Base-by-base conservation (phyloP, 2,797 vertebrate species). In the Prunella strophiata region DNA sequence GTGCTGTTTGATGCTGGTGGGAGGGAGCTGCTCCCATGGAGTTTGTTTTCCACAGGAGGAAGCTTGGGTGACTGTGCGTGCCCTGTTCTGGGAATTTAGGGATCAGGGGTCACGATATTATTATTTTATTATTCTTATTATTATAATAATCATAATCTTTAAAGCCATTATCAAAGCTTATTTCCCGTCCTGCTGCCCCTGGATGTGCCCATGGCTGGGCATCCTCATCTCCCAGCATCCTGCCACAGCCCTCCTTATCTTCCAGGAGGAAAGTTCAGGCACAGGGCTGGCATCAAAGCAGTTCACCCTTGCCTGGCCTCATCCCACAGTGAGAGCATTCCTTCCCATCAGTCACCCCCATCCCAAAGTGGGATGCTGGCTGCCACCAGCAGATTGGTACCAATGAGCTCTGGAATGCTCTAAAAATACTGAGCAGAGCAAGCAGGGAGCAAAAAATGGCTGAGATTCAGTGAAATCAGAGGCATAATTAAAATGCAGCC, bases 401-500 rank as follows among this genome's bases (percentile, higher is more conserved):
- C 52, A 1, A 0, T 16, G 67, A 85, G 77, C 77, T 58, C 73
- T 55, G 5, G n/a, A 62, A 78, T 7, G 16, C 75, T 80, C 76
- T 76, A 74, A 94, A 92, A 96, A 92, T 77, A 93, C 55, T 8
- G 40, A 77, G 82, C 0, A 0, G 82, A 62, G 90, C 81, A 80
- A 52, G 88, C 32, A 5, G 89, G 87, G 85, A 93, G 91, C 43
- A 32, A 77, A 48, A 73, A 85, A 73, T 51, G 94, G 65, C 85
- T 81, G 94, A 83, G 93, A 90, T 67, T 88, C 82, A 26, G 70
- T 2, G 29, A 73, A 93, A 86, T 94, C 81, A 75, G 68, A 91
- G 94, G 67, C 89, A 47, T 75, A 89, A 94, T 94, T 94, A 94
- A 94, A 93, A 94, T 68, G 43, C 85, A 84, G 80, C 92, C 79